Evolutionary conservation across 2,797 vertebrate genomes (phyloP).

Genomic region (Tapera naevia): DNA sequence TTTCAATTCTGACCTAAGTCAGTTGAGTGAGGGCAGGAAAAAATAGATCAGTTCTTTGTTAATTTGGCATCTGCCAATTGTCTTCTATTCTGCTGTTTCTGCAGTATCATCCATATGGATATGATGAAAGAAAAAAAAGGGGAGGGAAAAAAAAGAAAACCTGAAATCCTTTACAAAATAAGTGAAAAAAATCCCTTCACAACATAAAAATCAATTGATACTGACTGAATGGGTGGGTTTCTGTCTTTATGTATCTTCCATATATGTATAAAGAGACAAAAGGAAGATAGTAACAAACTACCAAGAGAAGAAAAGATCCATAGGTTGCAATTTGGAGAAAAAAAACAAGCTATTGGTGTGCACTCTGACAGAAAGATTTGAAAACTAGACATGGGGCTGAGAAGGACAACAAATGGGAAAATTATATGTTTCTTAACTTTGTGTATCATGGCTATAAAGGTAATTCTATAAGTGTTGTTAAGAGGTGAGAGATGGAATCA

Average conservation of each 20-base stretch:
- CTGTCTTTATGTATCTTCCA: neutral
- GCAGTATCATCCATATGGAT: neutral
- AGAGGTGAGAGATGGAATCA: neutral
- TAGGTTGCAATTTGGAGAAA: neutral
- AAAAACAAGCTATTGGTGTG: neutral
- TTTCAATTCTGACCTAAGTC: constrained; percentile 18
- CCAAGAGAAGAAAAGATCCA: neutral
- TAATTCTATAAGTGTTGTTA: neutral
- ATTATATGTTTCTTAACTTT: neutral
- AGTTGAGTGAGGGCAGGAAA: neutral
- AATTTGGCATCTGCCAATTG: neutral
- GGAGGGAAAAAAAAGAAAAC: fast-evolving
- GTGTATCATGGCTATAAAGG: neutral
- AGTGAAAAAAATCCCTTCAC: neutral
- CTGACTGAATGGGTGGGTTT: neutral
- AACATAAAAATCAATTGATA: neutral
- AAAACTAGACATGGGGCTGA: neutral
- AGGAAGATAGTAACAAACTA: neutral
- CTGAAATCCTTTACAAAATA: neutral
- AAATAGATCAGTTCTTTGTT: neutral
- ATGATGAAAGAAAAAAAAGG: neutral
- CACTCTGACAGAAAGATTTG: neutral
- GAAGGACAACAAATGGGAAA: neutral
- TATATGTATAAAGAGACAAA: neutral
- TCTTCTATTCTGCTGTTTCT: neutral